Evolutionary conservation across 2,888 invertebrate species (phyloP).

Genomic region (Protonemura montana): DNA sequence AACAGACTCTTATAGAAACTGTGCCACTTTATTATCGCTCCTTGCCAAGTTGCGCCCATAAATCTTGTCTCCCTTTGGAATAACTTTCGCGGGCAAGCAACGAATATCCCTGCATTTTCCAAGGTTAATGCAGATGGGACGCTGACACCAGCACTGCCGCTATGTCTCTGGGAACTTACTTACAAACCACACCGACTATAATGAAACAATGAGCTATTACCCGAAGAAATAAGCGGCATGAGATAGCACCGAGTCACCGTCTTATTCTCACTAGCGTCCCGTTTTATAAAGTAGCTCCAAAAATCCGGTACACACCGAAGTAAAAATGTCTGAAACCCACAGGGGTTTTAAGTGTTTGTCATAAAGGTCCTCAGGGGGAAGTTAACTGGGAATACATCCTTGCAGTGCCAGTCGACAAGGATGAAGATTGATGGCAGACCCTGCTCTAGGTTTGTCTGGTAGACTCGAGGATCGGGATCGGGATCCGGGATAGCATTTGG

Average conservation of each 20-base stretch:
- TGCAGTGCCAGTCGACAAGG: neutral
- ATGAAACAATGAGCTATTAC: too few species aligned
- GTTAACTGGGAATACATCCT: neutral
- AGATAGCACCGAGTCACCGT: too few species aligned
- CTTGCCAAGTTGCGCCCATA: neutral
- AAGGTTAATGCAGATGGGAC: neutral
- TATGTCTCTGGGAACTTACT: neutral
- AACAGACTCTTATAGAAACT: constrained; percentile 12
- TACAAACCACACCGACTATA: too few species aligned
- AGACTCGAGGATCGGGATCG: neutral
- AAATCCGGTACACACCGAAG: neutral
- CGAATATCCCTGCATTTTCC: neutral
- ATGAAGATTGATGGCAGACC: neutral
- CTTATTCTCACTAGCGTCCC: too few species aligned
- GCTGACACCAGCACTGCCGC: neutral
- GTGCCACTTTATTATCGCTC: constrained; percentile 5
- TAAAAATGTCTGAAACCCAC: neutral
- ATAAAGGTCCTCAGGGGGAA: neutral
- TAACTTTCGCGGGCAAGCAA: neutral
- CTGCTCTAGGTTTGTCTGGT: neutral
- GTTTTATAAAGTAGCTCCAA: neutral
- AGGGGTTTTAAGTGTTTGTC: neutral
- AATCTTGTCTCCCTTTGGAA: constrained; percentile 7
- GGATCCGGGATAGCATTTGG: neutral
- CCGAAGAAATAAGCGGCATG: too few species aligned